Evolutionary conservation across 2,113 vertebrate species (phyloP), one percentile per base, ranked within the genome.

Genomic region (Mus musculus): DNA sequence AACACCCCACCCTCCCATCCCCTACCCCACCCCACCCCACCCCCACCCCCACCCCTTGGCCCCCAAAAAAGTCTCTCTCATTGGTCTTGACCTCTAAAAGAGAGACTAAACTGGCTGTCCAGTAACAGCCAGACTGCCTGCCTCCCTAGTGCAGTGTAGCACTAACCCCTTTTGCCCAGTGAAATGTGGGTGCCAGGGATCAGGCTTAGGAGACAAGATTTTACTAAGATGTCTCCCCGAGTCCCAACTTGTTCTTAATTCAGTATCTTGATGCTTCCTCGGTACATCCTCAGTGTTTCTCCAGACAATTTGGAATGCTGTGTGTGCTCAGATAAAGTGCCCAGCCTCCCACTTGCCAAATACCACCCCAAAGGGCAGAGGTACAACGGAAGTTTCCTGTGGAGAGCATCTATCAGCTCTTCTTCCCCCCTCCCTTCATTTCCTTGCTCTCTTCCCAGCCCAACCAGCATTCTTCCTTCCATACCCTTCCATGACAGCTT

Each of bases 271-370:
- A 90, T 36, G 81, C 94, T 97, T 16, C 26, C 73, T 33, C 30
- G 30, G 69, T 96, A 91, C 93, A 39, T 71, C 86, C 94, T 71
- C 63, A 54, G 75, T 67, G 92, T 90, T 96, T 93, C 96, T 46
- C 82, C 88, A 36, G 86, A 63, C 63, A 94, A 76, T 82, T 5
- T 30, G 93, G 59, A 59, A 87, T 76, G 78, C 67, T 30, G 42
- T 20, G 75, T 49, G 7, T 19, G n/a, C 4, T 17, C 54, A 76
- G 87, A n/a, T 9, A 24, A 73, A 81, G 82, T 39, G 65, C 26
- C 85, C 24, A 30, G 76, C 7, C 71, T 67, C 7, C 89, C n/a
- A 73, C 94, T 71, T 95, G 61, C 88, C 95, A 89, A 12, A 54
- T 12, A 63, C 67, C 49, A 67, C 71, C 97, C 73, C 95, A 87